phyloP scores from a whole-genome alignment of 1,140 invertebrate genomes.

The Psix sp. region DNA sequence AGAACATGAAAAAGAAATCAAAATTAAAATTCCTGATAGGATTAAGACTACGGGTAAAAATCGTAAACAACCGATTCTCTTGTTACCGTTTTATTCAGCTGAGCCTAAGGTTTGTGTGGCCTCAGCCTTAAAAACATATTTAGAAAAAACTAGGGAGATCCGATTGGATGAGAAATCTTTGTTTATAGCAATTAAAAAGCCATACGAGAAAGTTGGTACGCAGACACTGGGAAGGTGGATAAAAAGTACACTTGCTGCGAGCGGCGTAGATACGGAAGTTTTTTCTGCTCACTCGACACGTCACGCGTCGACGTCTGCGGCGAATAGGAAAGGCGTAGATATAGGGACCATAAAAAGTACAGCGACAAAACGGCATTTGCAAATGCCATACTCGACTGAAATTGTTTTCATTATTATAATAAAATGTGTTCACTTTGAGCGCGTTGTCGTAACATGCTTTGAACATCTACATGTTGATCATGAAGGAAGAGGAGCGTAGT shows the following conservation, averaged over 20 bases:
- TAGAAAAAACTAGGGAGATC: constrained; percentile 4
- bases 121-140: constrained; percentile 14
- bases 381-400: neutral
- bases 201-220: neutral
- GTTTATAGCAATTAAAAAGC: constrained; percentile 6
- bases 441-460: constrained; percentile 1
- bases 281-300: constrained; percentile 57
- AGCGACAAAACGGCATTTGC: constrained; percentile 7
- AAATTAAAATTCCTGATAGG: constrained; percentile 35
- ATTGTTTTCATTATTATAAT: neutral
- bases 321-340: constrained; percentile 37
- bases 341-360: constrained; percentile 54
- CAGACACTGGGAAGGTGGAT: constrained; percentile 23
- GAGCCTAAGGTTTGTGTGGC: constrained; percentile 27
- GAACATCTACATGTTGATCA: neutral
- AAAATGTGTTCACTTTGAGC: neutral
- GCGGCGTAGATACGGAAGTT: constrained; percentile 53
- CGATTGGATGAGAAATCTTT: constrained; percentile 8
- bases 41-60: constrained; percentile 25
- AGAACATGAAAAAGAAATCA: constrained; percentile 6
- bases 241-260: neutral
- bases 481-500: constrained; percentile 1
- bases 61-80: constrained; percentile 21
- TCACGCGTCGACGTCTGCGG: constrained; percentile 60
- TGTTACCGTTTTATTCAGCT: constrained; percentile 17